A percentile compares a stretch with the other conserved stretches of the same genome.
phyloP scores from a whole-genome alignment of 1,140 invertebrate genomes.

The Megalopta genalis region DNA sequence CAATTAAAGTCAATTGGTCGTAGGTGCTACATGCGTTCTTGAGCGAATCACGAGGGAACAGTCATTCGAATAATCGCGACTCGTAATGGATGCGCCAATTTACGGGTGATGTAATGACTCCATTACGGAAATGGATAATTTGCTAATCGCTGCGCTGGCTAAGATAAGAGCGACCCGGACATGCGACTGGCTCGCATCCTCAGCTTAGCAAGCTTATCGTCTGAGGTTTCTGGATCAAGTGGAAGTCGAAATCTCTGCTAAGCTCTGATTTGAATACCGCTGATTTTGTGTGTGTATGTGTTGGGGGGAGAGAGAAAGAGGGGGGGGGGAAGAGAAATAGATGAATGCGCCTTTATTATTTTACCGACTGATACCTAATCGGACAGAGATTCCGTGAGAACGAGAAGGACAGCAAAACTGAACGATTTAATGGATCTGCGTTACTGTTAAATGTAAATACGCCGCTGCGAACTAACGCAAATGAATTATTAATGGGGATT shows the following conservation, averaged over 20 bases:
- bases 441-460: too few species aligned
- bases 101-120: constrained; percentile 32
- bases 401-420: too few species aligned
- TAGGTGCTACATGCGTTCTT: constrained; percentile 51
- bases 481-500: too few species aligned
- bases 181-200: not conserved
- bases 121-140: constrained; percentile 25
- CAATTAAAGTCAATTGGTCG: constrained; percentile 57
- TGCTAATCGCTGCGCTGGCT: not conserved
- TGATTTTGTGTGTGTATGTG: too few species aligned
- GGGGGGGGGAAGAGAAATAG: too few species aligned
- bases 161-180: not conserved
- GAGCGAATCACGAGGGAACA: constrained; percentile 26
- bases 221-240: not conserved
- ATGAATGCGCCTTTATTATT: too few species aligned
- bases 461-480: too few species aligned
- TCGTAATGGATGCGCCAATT: constrained; percentile 28
- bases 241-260: not conserved
- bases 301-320: too few species aligned
- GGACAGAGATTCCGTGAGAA: too few species aligned
- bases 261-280: not conserved
- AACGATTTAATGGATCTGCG: too few species aligned
- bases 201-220: not conserved
- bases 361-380: too few species aligned
- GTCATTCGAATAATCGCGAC: constrained; percentile 32